These are phyloP conservation scores for Tyto alba DNA, from an alignment of 2,113 vertebrate species.

Conservation along the genomic window DNA sequence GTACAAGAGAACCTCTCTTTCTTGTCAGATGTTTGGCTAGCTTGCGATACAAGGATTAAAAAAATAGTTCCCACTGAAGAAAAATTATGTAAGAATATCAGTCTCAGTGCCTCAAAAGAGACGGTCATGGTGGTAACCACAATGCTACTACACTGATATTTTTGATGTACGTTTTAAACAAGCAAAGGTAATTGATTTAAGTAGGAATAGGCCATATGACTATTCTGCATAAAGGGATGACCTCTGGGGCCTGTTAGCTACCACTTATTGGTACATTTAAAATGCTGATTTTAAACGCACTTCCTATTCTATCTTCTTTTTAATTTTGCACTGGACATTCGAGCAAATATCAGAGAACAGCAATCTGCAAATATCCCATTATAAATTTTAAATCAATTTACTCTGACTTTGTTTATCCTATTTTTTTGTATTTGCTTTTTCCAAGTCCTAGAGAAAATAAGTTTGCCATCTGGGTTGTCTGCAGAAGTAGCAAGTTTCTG, in stretches of 20 bases:
- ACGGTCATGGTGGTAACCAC: background rate
- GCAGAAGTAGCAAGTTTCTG: background rate
- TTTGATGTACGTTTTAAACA: background rate
- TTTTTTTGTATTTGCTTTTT: background rate
- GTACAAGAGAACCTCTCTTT: background rate
- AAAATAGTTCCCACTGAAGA: background rate
- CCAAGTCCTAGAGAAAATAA: background rate
- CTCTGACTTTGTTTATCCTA: background rate
- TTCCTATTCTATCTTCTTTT: background rate
- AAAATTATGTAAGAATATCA: background rate
- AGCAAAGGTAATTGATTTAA: background rate
- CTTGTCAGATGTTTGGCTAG: background rate
- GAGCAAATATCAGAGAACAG: background rate
- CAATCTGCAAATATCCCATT: background rate
- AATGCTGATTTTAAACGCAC: background rate
- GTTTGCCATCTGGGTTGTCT: background rate
- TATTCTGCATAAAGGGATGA: background rate
- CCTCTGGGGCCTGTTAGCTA: background rate
- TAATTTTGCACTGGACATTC: background rate
- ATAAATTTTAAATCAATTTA: background rate
- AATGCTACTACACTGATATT: background rate
- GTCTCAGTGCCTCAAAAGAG: fast-evolving
- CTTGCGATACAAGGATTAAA: background rate
- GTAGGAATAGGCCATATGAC: background rate
- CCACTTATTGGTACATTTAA: background rate